Percentiles rank a stretch among this genome's conserved stretches.
Conservation (phyloP, 92 coral and sea anemone species). For the Phenganax marumi region DNA sequence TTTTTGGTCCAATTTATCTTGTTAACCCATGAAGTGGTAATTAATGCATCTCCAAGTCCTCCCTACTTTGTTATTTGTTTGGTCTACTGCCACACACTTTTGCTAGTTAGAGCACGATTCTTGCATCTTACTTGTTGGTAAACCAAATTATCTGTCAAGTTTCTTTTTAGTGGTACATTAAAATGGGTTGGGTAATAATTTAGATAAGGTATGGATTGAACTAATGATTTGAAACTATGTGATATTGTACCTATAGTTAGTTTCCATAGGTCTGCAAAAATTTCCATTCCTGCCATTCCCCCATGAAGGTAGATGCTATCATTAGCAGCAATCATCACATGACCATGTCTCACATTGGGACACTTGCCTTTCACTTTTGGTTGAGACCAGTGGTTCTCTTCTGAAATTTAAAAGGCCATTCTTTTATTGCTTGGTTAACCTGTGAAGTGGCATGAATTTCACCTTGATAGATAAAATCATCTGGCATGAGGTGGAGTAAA, state of each 20-base stretch:
- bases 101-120: no score
- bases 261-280: conserved; percentile 75
- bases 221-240: not conserved
- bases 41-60: no score
- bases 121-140: no score
- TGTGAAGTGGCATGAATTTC: not conserved
- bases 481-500: no score
- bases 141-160: no score
- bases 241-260: conserved; percentile 62
- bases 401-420: conserved; percentile 40
- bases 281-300: conserved; percentile 90
- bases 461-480: not conserved
- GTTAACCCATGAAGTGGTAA: no score
- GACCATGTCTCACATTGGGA: conserved; percentile 87
- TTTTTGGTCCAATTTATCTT: not conserved
- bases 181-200: no score
- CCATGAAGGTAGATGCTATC: conserved; percentile 83
- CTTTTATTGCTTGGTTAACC: not conserved
- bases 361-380: conserved; percentile 60
- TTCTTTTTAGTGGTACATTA: no score
- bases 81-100: no score
- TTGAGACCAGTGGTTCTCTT: conserved; percentile 68
- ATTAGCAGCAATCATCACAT: conserved; percentile 83
- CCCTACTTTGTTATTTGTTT: no score
- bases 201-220: not conserved